phyloP scores from a whole-genome alignment of 2,113 vertebrate genomes.

The Micromys minutus region DNA sequence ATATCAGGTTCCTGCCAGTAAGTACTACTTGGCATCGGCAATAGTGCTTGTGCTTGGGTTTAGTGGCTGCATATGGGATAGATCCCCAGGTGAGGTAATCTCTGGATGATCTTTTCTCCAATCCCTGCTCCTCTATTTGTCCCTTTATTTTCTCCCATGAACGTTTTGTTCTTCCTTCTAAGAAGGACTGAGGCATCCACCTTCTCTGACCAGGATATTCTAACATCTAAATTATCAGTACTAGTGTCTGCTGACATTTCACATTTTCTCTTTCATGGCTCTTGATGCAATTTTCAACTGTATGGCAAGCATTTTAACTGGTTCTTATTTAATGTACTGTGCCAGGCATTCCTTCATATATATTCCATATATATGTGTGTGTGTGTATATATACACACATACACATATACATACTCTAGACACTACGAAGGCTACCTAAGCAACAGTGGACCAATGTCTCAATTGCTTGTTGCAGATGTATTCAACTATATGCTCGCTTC shows the following conservation, averaged over 20 bases:
- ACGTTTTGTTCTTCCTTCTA: no score
- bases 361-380: no score
- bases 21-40: no score
- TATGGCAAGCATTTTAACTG: slow-evolving; percentile 19
- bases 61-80: no score
- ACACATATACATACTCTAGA: slow-evolving; percentile 47
- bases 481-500: slow-evolving; percentile 5
- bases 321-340: slow-evolving; percentile 35
- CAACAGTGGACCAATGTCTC: slow-evolving; percentile 50
- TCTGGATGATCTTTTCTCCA: no score
- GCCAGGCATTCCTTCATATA: background rate
- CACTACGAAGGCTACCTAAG: background rate
- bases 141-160: no score
- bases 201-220: slow-evolving; percentile 14
- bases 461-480: slow-evolving; percentile 23
- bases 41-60: no score
- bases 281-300: background rate
- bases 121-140: no score
- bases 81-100: no score
- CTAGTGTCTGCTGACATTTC: slow-evolving; percentile 23
- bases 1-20: no score
- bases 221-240: slow-evolving; percentile 42
- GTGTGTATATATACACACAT: no score
- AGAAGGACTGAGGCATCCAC: no score
- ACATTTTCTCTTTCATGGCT: background rate